Evolutionary conservation across 2,113 vertebrate species (phyloP).

Genomic region (Chelonoidis abingdonii): DNA sequence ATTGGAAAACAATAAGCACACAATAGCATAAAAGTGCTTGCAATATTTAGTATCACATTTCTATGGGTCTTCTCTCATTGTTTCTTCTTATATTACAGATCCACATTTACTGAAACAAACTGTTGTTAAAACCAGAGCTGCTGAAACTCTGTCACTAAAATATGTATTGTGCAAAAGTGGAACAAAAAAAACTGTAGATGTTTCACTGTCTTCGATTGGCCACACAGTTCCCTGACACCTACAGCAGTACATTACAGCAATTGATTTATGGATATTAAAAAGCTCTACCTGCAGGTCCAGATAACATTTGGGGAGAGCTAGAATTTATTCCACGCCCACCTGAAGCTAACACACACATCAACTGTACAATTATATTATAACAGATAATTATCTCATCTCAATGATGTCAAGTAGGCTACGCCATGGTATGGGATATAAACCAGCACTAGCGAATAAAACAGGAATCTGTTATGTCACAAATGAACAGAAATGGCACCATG

Average conservation of each 20-base stretch:
- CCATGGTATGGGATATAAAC: not conserved
- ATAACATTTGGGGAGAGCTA: not conserved
- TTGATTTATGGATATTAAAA: not conserved
- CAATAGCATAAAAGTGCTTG: not conserved
- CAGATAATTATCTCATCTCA: rapidly evolving
- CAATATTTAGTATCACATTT: not conserved
- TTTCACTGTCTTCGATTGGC: not conserved
- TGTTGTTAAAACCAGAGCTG: not conserved
- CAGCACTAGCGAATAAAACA: not conserved
- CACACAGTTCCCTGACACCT: not conserved
- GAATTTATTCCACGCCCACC: not conserved
- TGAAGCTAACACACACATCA: not conserved
- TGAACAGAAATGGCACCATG: not conserved
- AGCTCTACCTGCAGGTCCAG: not conserved
- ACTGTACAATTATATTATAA: not conserved
- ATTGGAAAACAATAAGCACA: not conserved
- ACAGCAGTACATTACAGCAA: not conserved
- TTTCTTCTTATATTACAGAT: not conserved
- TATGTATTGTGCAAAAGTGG: not conserved
- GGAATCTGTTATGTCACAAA: not conserved
- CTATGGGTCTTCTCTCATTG: not conserved
- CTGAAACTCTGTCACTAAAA: not conserved
- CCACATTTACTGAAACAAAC: not conserved
- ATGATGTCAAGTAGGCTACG: rapidly evolving
- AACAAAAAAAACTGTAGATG: not conserved